A percentile compares a stretch with the other conserved stretches of the same genome.
Evolutionary conservation across 2,113 vertebrate species (phyloP).

Genomic region (Machaerirhynchus nigripectus): DNA sequence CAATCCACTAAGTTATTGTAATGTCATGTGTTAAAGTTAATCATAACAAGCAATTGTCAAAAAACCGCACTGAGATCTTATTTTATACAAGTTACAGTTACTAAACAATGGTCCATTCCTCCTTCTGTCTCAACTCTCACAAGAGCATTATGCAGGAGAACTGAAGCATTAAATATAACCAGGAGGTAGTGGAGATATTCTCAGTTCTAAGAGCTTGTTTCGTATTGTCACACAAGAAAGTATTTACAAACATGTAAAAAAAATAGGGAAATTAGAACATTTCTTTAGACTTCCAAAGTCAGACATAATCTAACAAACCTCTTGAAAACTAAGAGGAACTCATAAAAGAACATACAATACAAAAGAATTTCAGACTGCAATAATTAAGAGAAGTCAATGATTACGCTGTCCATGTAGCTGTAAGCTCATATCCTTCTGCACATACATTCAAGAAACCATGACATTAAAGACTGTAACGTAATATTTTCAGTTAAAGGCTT

Average conservation of each 20-base stretch:
- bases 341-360: background rate
- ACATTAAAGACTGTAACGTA: background rate
- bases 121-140: background rate
- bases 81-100: background rate
- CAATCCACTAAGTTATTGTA: background rate
- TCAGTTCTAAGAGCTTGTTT: background rate
- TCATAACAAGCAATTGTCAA: background rate
- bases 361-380: background rate
- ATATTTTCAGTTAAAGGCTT: background rate
- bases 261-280: background rate
- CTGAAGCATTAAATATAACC: background rate
- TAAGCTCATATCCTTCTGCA: background rate
- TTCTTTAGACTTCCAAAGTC: background rate
- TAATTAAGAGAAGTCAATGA: background rate
- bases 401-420: fast-evolving
- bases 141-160: background rate
- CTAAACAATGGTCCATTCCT: background rate
- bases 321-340: background rate
- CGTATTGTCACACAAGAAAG: background rate
- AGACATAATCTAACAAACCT: background rate
- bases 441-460: background rate
- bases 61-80: background rate
- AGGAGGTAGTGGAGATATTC: background rate
- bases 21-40: background rate
- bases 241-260: background rate